Evolutionary conservation across 2,797 vertebrate genomes (phyloP), one percentile per base, ranked within the genome.

Genomic region (Sphaeramia orbicularis): DNA sequence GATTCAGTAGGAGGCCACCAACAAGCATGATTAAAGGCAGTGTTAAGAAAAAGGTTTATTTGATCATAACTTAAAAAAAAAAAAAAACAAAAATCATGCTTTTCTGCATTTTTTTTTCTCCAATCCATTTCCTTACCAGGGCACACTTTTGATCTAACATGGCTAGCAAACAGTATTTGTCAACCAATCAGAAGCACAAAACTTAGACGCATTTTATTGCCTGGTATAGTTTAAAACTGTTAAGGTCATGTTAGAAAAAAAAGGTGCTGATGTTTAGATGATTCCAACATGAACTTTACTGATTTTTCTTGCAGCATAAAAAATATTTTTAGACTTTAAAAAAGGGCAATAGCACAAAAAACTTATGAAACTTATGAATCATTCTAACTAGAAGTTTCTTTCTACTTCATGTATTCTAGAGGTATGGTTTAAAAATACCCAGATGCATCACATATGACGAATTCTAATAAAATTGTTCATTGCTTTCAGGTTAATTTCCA

Each of bases 391-490:
- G 30, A 32, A 32, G 30, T 6, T 32, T 32, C 30, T 32, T 24
- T 32, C 3, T 32, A 7, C 30, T 32, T 32, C 30, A 8, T 8
- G 30, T 32, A 32, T 7, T 32, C 30, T 32, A 8, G 30, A 32
- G 30, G 7, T 32, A 32, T 2, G 30, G 3, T 32, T 32, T 32
- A 6, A 32, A 32, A 32, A 32, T 32, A 32, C 6, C 5, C 78
- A 65, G 63, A 63, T 86, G 73, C 74, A 87, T 86, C 76, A 89
- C 85, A 80, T 81, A 85, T 84, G 53, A 83, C 41, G 19, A 80
- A 80, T 80, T 76, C 57, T 85, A 52, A 88, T 83, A 80, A 81
- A 76, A 67, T 80, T 71, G 65, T 72, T 87, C 80, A 87, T 80
- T 73, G 51, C 59, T 56, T 63, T 32, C 6, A 8, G 30, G 82